A percentile compares a stretch with the other conserved stretches of the same genome.
Conservation (phyloP, 1,140 invertebrate species). For the Drosophila lacertosa region DNA sequence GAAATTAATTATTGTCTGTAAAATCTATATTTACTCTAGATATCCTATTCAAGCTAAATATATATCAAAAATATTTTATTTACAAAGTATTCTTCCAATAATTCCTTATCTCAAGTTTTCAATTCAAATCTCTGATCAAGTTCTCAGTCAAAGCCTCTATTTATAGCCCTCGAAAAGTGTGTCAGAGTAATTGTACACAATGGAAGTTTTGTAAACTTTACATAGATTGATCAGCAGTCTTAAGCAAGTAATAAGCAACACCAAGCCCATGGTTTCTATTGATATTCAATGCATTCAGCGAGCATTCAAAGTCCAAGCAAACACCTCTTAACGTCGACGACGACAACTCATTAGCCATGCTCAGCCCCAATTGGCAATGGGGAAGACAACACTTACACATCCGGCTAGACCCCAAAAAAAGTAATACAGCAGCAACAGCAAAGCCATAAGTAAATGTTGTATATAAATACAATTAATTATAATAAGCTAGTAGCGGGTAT, state of each 20-base stretch:
- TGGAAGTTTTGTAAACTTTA: neutral
- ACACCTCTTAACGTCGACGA: constrained; percentile 34
- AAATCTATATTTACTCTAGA: too few relatives aligned
- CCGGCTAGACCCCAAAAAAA: constrained; percentile 49
- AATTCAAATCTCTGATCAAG: too few relatives aligned
- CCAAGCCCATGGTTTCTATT: constrained; percentile 22
- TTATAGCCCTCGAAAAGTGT: too few relatives aligned
- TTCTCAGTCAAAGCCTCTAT: too few relatives aligned
- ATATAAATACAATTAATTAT: neutral
- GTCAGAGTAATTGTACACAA: neutral
- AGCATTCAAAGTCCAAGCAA: constrained; percentile 36
- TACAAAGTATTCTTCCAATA: too few relatives aligned
- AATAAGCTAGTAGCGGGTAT: too few relatives aligned
- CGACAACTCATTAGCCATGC: constrained; percentile 66
- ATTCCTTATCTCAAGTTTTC: too few relatives aligned
- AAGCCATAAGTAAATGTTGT: constrained; percentile 42
- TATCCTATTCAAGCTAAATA: too few relatives aligned
- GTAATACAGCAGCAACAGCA: neutral
- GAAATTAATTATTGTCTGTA: too few relatives aligned
- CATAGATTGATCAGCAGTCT: neutral
- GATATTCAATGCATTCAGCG: constrained; percentile 40
- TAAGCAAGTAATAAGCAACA: neutral
- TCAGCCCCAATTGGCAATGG: constrained; percentile 37
- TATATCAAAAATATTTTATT: too few relatives aligned
- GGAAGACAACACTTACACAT: constrained; percentile 70